A percentile compares a stretch with the other conserved stretches of the same genome.
phyloP scores from a whole-genome alignment of 2,113 vertebrate genomes.

The Otolemur garnettii region DNA sequence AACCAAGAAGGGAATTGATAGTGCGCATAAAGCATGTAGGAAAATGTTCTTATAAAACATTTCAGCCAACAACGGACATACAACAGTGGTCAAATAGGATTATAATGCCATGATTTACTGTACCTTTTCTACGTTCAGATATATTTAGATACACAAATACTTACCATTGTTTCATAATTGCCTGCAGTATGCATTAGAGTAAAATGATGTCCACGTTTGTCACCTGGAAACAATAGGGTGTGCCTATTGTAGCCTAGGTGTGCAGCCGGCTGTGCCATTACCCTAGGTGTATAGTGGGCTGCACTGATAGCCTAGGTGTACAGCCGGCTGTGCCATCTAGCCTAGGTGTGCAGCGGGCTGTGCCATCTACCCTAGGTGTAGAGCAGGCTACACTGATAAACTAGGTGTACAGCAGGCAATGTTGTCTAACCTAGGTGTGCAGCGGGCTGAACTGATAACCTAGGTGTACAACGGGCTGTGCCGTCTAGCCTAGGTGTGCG shows the following conservation, averaged over 20 bases:
- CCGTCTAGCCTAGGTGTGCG: no score
- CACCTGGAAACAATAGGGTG: not conserved
- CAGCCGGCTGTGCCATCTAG: no score
- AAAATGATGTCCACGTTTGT: not conserved
- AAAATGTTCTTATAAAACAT: not conserved
- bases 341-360: no score
- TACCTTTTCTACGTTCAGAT: not conserved
- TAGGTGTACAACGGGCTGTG: no score
- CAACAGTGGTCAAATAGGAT: not conserved
- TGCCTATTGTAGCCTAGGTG: not conserved
- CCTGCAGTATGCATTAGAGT: not conserved
- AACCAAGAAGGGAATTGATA: not conserved
- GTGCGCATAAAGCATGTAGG: not conserved
- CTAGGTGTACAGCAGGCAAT: not conserved
- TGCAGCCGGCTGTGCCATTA: not conserved
- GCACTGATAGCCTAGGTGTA: no score
- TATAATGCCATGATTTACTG: not conserved
- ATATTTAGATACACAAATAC: not conserved
- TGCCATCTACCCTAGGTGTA: no score
- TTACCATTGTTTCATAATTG: not conserved
- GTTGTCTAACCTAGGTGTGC: not conserved
- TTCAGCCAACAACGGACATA: not conserved
- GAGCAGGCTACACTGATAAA: no score
- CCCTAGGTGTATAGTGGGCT: no score
- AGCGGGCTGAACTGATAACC: no score